Percentiles rank a stretch among this genome's conserved stretches.
Evolutionary conservation across 2,113 vertebrate genomes (phyloP).

Genomic region (Pterocles orientalis): DNA sequence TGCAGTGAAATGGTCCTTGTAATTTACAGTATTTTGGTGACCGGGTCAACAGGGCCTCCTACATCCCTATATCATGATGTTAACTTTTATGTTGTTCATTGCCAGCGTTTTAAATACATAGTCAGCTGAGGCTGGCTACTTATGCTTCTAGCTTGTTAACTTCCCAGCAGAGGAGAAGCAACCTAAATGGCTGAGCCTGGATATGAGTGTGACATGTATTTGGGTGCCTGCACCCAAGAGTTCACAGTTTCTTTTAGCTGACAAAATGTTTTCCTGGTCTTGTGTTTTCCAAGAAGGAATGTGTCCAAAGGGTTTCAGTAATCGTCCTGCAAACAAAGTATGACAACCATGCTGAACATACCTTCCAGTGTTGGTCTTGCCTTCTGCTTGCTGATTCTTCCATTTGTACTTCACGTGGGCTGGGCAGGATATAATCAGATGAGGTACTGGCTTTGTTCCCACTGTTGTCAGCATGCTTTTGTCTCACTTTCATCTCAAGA

Average conservation of each 20-base stretch:
- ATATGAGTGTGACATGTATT: rapidly evolving
- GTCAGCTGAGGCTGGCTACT: background rate
- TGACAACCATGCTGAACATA: background rate
- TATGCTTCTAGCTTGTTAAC: background rate
- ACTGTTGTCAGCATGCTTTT: background rate
- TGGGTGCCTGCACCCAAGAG: background rate
- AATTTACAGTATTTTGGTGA: background rate
- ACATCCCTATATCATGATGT: background rate
- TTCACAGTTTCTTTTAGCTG: background rate
- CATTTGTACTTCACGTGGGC: background rate
- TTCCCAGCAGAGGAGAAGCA: background rate
- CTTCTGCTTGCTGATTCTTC: background rate
- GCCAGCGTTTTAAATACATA: background rate
- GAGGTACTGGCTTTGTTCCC: background rate
- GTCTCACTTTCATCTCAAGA: background rate
- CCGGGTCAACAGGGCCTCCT: background rate
- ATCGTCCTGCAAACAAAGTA: background rate
- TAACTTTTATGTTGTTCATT: conserved; percentile 11
- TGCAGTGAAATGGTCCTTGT: background rate
- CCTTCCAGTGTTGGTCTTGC: background rate
- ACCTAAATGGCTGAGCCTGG: background rate
- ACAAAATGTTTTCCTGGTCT: background rate
- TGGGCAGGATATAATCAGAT: background rate
- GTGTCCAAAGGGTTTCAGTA: background rate
- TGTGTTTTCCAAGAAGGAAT: background rate